Percentiles rank a stretch among this genome's conserved stretches.
Evolutionary conservation across 2,797 vertebrate species (phyloP).

Genomic region (Siniperca obscura): DNA sequence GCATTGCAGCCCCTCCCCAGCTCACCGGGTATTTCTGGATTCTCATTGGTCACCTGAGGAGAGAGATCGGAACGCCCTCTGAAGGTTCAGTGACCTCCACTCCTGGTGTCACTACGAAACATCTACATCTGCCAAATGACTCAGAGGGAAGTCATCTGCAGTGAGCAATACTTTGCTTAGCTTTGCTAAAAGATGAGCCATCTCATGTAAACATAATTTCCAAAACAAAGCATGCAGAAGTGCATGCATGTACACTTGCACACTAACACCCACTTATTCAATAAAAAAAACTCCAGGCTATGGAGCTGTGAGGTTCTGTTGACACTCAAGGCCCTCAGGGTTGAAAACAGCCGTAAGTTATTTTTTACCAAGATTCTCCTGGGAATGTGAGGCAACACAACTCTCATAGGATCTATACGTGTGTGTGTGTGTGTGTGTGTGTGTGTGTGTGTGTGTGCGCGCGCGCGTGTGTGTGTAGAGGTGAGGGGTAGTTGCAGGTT

Average conservation of each 20-base stretch:
- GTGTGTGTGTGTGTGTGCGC: conserved; percentile 30
- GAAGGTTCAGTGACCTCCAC: conserved; percentile 65
- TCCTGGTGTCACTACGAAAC: conserved; percentile 20
- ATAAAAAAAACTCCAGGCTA: conserved; percentile 31
- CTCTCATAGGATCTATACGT: conserved; percentile 34
- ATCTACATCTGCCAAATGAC: conserved; percentile 32
- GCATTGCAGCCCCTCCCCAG: conserved; percentile 37
- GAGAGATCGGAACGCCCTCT: conserved; percentile 56
- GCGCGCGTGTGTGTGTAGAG: conserved; percentile 24
- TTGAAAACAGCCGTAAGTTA: conserved; percentile 47
- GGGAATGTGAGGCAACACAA: conserved; percentile 36
- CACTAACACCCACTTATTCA: not conserved
- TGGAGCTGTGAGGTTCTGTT: conserved; percentile 37
- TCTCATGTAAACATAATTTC: not conserved
- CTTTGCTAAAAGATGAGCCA: not conserved
- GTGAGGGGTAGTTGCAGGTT: conserved; percentile 59
- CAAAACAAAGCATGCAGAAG: conserved; percentile 1
- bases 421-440: conserved; percentile 28
- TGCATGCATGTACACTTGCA: not conserved
- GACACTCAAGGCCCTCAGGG: conserved; percentile 28
- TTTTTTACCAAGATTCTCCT: conserved; percentile 53
- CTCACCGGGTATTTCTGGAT: conserved; percentile 61
- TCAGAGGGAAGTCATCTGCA: conserved; percentile 22
- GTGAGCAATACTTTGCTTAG: not conserved
- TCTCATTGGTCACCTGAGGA: conserved; percentile 70